phyloP scores from a whole-genome alignment of 2,797 vertebrate species.

The Synanceia verrucosa region DNA sequence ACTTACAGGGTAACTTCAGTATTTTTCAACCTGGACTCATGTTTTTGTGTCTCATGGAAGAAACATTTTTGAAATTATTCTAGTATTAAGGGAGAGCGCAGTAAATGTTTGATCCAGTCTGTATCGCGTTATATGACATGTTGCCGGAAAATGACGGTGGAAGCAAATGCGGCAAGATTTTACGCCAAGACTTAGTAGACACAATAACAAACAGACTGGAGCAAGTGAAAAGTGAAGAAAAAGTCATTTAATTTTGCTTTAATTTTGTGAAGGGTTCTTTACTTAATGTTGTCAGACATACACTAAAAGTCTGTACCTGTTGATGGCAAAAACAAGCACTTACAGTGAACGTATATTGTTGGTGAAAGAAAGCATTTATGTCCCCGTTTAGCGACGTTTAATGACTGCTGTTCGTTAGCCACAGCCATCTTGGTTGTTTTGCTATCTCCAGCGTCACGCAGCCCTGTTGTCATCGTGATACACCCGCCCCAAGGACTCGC shows the following conservation, averaged over 20 bases:
- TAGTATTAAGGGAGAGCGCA: no score
- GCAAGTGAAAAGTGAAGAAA: neutral
- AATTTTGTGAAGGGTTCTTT: neutral
- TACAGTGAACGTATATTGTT: neutral
- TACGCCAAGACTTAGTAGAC: neutral
- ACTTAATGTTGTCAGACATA: neutral
- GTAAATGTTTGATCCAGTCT: neutral
- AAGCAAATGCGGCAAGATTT: no score
- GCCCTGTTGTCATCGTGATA: no score
- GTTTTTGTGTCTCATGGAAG: neutral
- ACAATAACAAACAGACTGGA: neutral
- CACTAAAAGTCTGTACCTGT: neutral
- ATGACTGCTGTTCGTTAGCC: no score
- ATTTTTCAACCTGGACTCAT: neutral
- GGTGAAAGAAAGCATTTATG: neutral
- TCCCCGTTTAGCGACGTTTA: neutral
- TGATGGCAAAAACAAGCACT: neutral
- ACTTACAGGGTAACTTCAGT: neutral
- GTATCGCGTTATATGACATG: neutral
- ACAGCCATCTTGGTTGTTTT: no score
- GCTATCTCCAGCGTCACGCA: neutral
- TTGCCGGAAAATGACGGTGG: neutral
- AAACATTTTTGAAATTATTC: neutral
- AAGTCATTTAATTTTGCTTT: neutral
- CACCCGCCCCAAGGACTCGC: no score